Conservation (phyloP, 2,797 vertebrate species). For the Esox masquinongy region DNA sequence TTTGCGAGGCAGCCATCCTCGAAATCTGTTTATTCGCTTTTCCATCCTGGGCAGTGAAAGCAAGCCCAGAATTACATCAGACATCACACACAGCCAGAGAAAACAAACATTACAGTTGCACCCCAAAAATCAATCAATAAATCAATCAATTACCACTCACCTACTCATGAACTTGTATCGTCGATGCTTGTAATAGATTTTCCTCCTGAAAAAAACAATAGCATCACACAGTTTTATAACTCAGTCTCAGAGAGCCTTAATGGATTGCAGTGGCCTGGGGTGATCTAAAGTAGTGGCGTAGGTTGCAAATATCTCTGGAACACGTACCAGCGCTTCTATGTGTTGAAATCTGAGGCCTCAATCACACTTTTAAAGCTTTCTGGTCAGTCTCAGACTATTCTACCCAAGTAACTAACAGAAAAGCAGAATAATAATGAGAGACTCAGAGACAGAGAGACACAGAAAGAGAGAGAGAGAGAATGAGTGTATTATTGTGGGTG, state of each 20-base stretch:
- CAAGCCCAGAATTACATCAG: neutral
- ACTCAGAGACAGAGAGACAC: neutral
- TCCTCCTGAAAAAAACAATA: constrained; percentile 91
- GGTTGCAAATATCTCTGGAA: neutral
- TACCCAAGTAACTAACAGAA: neutral
- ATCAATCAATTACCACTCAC: constrained; percentile 68
- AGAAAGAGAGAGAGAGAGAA: neutral
- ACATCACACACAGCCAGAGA: neutral
- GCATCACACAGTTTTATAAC: constrained; percentile 70
- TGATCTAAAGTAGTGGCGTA: neutral
- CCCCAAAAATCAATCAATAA: neutral
- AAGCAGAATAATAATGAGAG: neutral
- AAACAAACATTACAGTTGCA: neutral
- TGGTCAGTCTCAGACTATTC: neutral
- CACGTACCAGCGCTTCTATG: neutral
- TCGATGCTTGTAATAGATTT: constrained; percentile 93
- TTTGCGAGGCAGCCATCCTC: constrained; percentile 91
- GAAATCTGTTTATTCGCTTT: constrained; percentile 92
- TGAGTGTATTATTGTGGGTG: neutral
- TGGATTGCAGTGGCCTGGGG: neutral
- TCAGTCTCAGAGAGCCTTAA: constrained; percentile 59
- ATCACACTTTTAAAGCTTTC: neutral
- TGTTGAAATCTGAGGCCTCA: neutral
- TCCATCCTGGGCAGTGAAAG: constrained; percentile 83
- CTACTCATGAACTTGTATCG: constrained; percentile 93